Percentiles rank a stretch among this genome's conserved stretches.
Evolutionary conservation across 2,797 vertebrate species (phyloP).

Genomic region (Nannoperca obscura): DNA sequence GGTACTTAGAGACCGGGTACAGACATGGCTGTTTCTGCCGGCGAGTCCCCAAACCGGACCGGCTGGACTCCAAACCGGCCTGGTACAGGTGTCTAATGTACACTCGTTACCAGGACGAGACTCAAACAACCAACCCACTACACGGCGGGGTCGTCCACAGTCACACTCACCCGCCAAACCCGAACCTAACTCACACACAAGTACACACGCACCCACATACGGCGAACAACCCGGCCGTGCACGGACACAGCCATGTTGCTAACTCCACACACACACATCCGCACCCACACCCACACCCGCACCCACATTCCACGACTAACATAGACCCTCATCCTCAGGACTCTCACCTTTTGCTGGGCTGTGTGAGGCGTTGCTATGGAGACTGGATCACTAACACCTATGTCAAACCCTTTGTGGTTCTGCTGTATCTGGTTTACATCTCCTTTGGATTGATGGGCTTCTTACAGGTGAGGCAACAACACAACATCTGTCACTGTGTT

Average conservation of each 20-base stretch:
- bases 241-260: constrained; percentile 43
- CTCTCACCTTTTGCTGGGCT: constrained; percentile 96
- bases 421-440: constrained; percentile 99
- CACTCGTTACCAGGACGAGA: constrained; percentile 94
- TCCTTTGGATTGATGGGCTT: constrained; percentile 99
- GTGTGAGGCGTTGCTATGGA: constrained; percentile 97
- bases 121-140: constrained; percentile 49
- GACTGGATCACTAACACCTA: constrained; percentile 99
- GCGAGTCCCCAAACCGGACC: constrained; percentile 89
- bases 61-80: constrained; percentile 93
- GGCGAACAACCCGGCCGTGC: constrained; percentile 12
- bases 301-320: constrained; percentile 71
- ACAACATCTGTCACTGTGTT: background rate
- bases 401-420: constrained; percentile 98
- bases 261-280: constrained; percentile 58
- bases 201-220: constrained; percentile 41
- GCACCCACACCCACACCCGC: constrained; percentile 42
- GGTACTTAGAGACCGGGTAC: constrained; percentile 98
- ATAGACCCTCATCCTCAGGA: constrained; percentile 92
- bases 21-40: constrained; percentile 98
- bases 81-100: constrained; percentile 98
- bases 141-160: constrained; percentile 29
- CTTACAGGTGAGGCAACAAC: constrained; percentile 87
- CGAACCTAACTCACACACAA: constrained; percentile 55
- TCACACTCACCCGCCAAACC: constrained; percentile 38